These are phyloP conservation scores for Argyresthia albistria DNA, from an alignment of 2,888 invertebrate species.

Conservation along the genomic window DNA sequence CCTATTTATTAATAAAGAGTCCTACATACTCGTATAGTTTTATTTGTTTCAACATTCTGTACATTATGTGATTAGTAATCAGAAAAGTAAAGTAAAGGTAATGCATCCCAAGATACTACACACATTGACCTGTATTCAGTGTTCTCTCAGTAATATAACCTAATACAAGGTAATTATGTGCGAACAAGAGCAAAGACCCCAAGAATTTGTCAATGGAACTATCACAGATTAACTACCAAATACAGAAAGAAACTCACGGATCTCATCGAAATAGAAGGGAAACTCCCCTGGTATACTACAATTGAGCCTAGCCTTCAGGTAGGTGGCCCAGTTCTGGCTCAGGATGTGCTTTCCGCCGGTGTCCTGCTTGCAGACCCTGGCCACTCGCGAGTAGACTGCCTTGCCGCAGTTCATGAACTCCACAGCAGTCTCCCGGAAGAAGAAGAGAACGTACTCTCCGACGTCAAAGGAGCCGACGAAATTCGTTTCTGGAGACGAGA, in stretches of 20 bases:
- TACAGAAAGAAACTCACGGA: constrained; percentile 64
- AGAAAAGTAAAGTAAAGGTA: too few species aligned
- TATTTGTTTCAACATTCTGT: too few species aligned
- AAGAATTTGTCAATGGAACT: too few species aligned
- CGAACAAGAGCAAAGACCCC: too few species aligned
- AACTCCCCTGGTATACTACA: constrained; percentile 82
- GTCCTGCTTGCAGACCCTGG: constrained; percentile 81
- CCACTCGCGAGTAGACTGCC: constrained; percentile 80
- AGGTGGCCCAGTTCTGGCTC: constrained; percentile 78
- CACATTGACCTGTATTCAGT: too few species aligned
- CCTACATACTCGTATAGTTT: too few species aligned
- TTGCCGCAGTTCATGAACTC: constrained; percentile 80
- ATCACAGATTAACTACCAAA: not conserved
- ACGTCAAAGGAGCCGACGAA: constrained; percentile 81
- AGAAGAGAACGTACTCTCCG: constrained; percentile 78
- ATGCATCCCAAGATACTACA: too few species aligned
- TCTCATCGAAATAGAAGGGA: constrained; percentile 83
- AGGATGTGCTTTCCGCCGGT: constrained; percentile 77
- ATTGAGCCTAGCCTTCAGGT: constrained; percentile 77
- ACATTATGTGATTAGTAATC: too few species aligned
- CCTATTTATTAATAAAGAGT: not conserved
- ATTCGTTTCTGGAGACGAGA: constrained; percentile 74
- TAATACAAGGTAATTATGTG: too few species aligned
- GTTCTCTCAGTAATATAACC: too few species aligned
- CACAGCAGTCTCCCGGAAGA: constrained; percentile 80